phyloP scores from a whole-genome alignment of 2,113 vertebrate genomes.

The Python bivittatus region DNA sequence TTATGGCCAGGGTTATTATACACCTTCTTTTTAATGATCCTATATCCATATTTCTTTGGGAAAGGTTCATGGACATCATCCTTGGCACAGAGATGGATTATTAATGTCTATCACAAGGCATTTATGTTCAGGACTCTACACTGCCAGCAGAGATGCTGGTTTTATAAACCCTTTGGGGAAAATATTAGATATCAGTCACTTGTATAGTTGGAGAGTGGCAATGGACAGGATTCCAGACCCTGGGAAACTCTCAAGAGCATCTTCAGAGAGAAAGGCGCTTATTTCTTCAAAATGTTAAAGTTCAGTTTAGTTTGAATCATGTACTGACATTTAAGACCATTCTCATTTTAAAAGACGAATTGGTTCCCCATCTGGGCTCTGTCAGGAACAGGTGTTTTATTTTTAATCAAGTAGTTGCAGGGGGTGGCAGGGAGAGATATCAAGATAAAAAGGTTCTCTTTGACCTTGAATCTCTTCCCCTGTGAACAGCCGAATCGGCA shows the following conservation, averaged over 20 bases:
- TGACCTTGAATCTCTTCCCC: background rate
- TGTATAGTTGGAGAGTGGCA: background rate
- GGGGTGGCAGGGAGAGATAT: background rate
- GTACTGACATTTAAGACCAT: constrained; percentile 16
- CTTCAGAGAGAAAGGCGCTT: background rate
- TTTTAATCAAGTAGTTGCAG: constrained; percentile 23
- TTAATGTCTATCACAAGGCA: background rate
- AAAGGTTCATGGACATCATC: background rate
- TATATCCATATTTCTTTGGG: background rate
- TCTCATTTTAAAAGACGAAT: constrained; percentile 13
- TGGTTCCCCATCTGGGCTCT: background rate
- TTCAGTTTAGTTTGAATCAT: constrained; percentile 36
- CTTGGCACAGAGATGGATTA: background rate
- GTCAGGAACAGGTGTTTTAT: constrained; percentile 28
- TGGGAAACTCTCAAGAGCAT: background rate
- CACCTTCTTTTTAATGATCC: background rate
- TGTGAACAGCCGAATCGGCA: background rate
- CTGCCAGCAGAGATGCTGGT: background rate
- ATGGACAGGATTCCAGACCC: background rate
- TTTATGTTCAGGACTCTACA: background rate
- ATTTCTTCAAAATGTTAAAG: constrained; percentile 15
- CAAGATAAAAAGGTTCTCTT: background rate
- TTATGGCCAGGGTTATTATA: background rate
- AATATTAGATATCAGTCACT: background rate
- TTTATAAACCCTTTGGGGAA: background rate